phyloP scores from a whole-genome alignment of 2,888 invertebrate species.

The Eilema caniola region DNA sequence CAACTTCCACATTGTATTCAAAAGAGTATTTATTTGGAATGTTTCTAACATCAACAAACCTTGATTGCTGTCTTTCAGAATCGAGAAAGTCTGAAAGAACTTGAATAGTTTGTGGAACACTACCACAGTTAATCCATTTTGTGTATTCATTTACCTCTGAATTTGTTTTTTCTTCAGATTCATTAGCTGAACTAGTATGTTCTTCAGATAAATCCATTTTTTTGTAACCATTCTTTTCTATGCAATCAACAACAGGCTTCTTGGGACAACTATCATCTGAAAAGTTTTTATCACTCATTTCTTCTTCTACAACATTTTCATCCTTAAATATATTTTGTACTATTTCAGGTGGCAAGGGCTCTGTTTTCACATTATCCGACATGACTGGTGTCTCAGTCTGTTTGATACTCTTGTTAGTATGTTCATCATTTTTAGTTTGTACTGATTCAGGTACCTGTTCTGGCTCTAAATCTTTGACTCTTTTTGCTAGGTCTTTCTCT shows the following conservation, averaged over 20 bases:
- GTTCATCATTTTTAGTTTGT: conserved; percentile 60
- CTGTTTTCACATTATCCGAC: conserved; percentile 45
- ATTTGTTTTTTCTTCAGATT: conserved; percentile 20
- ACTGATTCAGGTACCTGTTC: conserved; percentile 64
- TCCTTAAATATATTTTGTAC: conserved; percentile 73
- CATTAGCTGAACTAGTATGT: conserved; percentile 9
- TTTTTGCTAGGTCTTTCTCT: conserved; percentile 42
- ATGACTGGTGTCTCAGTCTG: conserved; percentile 48
- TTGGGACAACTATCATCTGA: conserved; percentile 8
- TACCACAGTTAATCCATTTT: conserved; percentile 31
- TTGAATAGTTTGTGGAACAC: conserved; percentile 27
- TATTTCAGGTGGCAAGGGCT: conserved; percentile 69
- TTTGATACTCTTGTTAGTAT: conserved; percentile 34
- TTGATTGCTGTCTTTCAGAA: conserved; percentile 33
- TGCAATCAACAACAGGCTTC: conserved; percentile 14
- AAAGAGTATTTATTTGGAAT: conserved; percentile 7
- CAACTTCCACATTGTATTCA: conserved; percentile 13
- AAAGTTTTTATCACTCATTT: conserved; percentile 24
- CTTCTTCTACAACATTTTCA: conserved; percentile 33
- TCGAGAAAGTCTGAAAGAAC: conserved; percentile 40
- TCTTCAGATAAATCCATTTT: conserved; percentile 16
- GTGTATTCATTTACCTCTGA: conserved; percentile 24
- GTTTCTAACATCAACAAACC: conserved; percentile 18
- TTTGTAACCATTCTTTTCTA: conserved; percentile 35
- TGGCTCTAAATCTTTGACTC: conserved; percentile 32